Percentiles rank a stretch among this genome's conserved stretches.
These are phyloP conservation scores for Ormyrus nitidulus DNA, from an alignment of 2,888 invertebrate species.

Conservation along the genomic window DNA sequence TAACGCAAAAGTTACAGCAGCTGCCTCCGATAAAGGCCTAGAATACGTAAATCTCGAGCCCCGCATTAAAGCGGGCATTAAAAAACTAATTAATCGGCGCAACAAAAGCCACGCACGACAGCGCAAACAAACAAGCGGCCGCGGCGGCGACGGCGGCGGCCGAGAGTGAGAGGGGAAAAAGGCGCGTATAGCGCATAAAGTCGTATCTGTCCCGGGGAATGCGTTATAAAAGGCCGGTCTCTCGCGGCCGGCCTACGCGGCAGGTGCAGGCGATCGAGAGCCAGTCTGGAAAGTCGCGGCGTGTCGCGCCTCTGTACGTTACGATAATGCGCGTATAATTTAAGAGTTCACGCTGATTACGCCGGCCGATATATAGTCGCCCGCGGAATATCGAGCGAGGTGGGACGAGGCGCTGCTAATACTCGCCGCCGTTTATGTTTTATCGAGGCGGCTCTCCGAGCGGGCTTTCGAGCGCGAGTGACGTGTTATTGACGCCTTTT, in stretches of 20 bases:
- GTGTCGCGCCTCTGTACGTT: conserved; percentile 23
- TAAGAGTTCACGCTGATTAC: conserved; percentile 64
- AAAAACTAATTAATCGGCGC: conserved; percentile 19
- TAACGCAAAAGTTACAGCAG: no score
- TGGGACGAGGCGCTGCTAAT: neutral
- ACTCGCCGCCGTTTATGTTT: conserved; percentile 22
- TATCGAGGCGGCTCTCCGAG: conserved; percentile 42
- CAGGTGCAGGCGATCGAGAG: conserved; percentile 63
- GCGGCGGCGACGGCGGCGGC: no score
- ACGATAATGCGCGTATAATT: conserved; percentile 50
- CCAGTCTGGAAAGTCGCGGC: neutral
- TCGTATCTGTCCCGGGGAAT: conserved; percentile 10
- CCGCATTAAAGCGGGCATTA: neutral
- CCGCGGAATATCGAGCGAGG: conserved; percentile 17
- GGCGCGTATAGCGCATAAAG: neutral
- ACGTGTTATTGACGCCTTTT: conserved; percentile 5
- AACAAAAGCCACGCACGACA: conserved; percentile 3
- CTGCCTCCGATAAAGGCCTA: no score
- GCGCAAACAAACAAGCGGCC: neutral
- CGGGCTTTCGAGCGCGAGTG: conserved; percentile 12
- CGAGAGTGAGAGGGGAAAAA: neutral
- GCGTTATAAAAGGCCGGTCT: neutral
- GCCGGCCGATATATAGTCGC: conserved; percentile 46
- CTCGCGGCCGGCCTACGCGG: conserved; percentile 60
- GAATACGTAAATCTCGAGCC: neutral